Evolutionary conservation across 2,888 invertebrate genomes (phyloP), one percentile per base, ranked within the genome.

Genomic region (Xanthorhoe spadicearia): DNA sequence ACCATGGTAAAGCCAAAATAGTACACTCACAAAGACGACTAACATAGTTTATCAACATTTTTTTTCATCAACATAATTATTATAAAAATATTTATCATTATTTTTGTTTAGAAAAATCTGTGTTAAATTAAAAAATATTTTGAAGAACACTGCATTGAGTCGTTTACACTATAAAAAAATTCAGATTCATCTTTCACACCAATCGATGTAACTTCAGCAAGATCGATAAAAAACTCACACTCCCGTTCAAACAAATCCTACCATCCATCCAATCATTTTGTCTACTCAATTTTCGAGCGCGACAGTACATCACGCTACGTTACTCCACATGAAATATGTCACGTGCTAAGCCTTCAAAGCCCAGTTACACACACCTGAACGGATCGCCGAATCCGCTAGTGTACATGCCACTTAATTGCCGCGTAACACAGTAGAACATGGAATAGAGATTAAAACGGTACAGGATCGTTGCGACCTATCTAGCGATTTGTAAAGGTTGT

Each of bases 351-450:
- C 66, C 67, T 61, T 59, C 66, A 69, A 70, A 73, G 67, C 67
- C 70, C 64, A 64, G 66, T 68, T 68, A 66, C 66, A 63, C 69
- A 64, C 70, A 69, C 69, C 62, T 66, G 69, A 68, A 66, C 56
- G 68, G 66, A 52, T 71, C 69, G 57, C 61, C 59, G 52, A 71
- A 68, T 66, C 66, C 64, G 5, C 56, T 56, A 50, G 63, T 63
- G 60, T 61, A 64, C 51, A 58, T 54, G 58, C 61, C 51, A 52
- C 66, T 59, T 64, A 66, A 66, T 68, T 66, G 65, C 55, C 48
- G 51, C 64, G 64, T 64, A 61, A 35, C 59, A 65, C 59, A 55
- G 58, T 52, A 35, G 32, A 32, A 9, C 35, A 35, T 60, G 60
- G 60, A 43, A 60, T 46, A 17, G 23, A 38, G 15, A 23, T 23